Conservation (phyloP, 2,113 vertebrate genomes). For the Tragelaphus scriptus region DNA sequence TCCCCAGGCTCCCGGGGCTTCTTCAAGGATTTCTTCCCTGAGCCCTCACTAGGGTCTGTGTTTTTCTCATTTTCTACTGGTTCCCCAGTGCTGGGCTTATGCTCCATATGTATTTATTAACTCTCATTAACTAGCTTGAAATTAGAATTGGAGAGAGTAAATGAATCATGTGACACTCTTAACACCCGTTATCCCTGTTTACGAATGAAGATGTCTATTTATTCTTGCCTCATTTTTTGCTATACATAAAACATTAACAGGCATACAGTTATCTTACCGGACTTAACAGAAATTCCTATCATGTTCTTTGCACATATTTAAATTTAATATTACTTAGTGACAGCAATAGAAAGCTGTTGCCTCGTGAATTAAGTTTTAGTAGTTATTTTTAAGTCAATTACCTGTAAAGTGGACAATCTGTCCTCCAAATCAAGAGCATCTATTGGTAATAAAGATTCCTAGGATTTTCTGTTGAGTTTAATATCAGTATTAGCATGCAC, state of each 20-base stretch:
- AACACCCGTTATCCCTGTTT: not conserved
- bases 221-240: not conserved
- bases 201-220: not conserved
- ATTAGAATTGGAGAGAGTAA: not conserved
- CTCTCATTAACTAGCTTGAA: not conserved
- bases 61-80: not conserved
- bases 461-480: not conserved
- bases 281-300: not conserved
- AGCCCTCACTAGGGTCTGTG: not conserved
- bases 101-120: not conserved
- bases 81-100: not conserved
- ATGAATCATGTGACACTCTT: not conserved
- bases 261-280: not conserved
- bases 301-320: not conserved
- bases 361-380: not conserved
- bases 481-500: not conserved
- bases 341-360: not conserved
- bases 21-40: not conserved
- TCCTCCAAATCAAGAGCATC: not conserved
- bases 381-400: conserved; percentile 28
- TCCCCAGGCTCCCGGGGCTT: not conserved
- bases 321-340: not conserved
- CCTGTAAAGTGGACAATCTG: not conserved
- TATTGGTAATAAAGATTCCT: not conserved
- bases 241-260: not conserved